phyloP scores from a whole-genome alignment of 2,888 invertebrate species.

The Adineta ricciae region DNA sequence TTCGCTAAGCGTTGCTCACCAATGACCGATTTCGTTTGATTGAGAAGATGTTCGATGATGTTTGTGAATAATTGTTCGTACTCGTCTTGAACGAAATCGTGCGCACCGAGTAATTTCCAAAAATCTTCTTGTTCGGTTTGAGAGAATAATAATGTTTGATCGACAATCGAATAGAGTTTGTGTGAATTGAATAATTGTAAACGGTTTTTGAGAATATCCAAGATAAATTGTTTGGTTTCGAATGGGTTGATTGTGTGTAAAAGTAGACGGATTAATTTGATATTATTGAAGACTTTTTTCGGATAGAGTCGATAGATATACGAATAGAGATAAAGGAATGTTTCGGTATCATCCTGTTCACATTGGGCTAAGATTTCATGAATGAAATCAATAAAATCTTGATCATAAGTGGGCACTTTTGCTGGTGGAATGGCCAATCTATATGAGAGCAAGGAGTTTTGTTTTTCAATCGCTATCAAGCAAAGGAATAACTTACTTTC shows the following conservation, averaged over 20 bases:
- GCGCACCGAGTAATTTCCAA: not conserved
- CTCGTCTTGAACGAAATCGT: conserved; percentile 2
- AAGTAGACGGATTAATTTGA: conserved; percentile 12
- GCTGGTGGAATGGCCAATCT: not conserved
- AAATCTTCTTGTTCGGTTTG: not conserved
- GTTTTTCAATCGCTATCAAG: no score
- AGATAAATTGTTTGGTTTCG: not conserved
- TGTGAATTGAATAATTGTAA: not conserved
- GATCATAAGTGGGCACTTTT: not conserved
- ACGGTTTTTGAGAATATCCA: not conserved
- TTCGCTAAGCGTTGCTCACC: not conserved
- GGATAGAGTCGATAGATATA: not conserved
- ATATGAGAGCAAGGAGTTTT: no score
- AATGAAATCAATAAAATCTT: conserved; percentile 14
- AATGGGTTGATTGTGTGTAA: not conserved
- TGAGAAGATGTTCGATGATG: conserved; percentile 1
- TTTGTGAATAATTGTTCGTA: conserved; percentile 19
- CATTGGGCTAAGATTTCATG: not conserved
- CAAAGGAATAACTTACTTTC: not conserved
- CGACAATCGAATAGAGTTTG: not conserved
- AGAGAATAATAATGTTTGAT: not conserved
- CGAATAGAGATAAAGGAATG: not conserved
- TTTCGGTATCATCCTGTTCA: conserved; percentile 16
- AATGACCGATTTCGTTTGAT: not conserved
- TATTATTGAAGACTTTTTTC: not conserved